Conservation (phyloP, 1,140 invertebrate species). For the Bombus pyrosoma region DNA sequence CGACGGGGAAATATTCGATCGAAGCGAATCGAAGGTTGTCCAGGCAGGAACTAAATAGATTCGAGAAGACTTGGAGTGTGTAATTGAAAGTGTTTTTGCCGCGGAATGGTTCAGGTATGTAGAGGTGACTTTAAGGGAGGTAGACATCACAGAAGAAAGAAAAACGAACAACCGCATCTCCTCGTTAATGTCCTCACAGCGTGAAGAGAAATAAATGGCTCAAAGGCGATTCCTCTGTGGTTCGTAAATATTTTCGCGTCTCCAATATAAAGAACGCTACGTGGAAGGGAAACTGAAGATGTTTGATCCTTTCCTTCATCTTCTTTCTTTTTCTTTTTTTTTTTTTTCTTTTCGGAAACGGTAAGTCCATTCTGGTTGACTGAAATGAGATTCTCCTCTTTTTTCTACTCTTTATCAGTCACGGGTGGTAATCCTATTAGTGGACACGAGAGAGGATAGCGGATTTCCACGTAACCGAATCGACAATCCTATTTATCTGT, state of each 20-base stretch:
- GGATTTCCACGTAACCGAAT: slow-evolving; percentile 13
- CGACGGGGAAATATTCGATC: not conserved
- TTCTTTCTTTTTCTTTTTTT: not conserved
- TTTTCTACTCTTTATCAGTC: not conserved
- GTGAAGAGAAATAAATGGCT: not conserved
- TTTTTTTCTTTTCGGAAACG: not conserved
- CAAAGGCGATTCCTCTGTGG: too few species aligned
- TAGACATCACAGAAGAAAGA: not conserved
- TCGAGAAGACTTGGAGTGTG: not conserved
- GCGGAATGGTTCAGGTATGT: not conserved
- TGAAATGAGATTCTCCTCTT: not conserved
- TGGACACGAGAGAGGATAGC: not conserved
- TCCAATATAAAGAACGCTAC: not conserved
- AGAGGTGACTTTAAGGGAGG: not conserved
- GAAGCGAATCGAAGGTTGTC: not conserved
- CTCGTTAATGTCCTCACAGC: not conserved
- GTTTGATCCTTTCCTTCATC: not conserved
- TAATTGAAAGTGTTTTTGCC: not conserved
- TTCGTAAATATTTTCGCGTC: slow-evolving; percentile 4
- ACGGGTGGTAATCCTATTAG: slow-evolving; percentile 41
- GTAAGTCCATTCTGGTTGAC: too few species aligned
- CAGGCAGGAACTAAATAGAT: too few species aligned
- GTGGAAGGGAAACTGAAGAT: not conserved
- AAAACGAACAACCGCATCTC: not conserved
- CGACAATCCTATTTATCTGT: not conserved